Conservation (phyloP, 53 echinoderm and acorn worm species). For the Paracentrotus lividus region DNA sequence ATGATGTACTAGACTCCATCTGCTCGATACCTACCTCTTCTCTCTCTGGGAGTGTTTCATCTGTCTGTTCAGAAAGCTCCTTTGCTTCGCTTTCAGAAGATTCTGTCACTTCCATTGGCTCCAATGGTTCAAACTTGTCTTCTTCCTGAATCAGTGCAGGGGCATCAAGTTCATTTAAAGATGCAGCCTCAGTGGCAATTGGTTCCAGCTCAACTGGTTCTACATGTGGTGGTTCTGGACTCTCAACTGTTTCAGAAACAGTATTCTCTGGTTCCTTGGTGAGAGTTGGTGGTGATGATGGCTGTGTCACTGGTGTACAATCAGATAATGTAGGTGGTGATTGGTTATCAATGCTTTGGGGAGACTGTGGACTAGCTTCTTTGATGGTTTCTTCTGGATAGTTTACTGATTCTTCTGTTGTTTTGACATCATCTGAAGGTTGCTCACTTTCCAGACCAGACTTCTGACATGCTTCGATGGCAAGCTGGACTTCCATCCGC, state of each 20-base stretch:
- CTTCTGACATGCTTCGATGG: neutral
- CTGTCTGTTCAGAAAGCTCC: neutral
- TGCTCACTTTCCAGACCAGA: neutral
- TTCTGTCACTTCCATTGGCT: constrained; percentile 63
- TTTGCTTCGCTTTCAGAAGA: neutral
- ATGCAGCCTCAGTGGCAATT: neutral
- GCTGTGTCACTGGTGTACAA: constrained; percentile 5
- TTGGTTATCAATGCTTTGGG: constrained; percentile 7
- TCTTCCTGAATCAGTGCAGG: constrained; percentile 31
- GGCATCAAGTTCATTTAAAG: constrained; percentile 7
- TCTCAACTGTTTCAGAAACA: neutral
- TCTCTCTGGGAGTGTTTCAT: neutral
- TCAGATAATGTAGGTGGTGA: neutral
- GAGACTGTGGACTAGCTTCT: neutral
- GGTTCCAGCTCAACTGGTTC: constrained; percentile 9
- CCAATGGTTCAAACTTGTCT: neutral
- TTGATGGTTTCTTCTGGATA: neutral
- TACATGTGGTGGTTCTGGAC: constrained; percentile 40
- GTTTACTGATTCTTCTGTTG: neutral
- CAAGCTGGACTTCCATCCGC: constrained; percentile 36
- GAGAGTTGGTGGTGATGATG: constrained; percentile 66
- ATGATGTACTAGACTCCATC: constrained; percentile 30
- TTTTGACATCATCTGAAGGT: neutral
- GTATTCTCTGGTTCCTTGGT: constrained; percentile 38
- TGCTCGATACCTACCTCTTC: neutral